Percentiles rank a stretch among this genome's conserved stretches.
Evolutionary conservation across 2,113 vertebrate species (phyloP).

Genomic region (Dascyllus trimaculatus): DNA sequence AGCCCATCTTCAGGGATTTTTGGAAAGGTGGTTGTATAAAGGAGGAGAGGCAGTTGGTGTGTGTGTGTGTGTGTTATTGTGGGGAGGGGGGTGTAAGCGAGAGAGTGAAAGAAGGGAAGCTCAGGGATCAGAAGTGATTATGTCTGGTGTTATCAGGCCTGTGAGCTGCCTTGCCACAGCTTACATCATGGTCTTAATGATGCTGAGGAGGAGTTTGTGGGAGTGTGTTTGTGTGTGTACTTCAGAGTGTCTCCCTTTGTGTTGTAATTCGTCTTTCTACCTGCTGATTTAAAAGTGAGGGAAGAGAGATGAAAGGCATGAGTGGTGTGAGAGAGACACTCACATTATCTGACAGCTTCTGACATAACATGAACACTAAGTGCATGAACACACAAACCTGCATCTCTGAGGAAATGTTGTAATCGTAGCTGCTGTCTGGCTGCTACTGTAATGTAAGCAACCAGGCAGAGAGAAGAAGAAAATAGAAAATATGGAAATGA

Average conservation of each 20-base stretch:
- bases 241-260: constrained; percentile 22
- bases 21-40: constrained; percentile 37
- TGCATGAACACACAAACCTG: constrained; percentile 10
- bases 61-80: neutral
- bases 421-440: constrained; percentile 1
- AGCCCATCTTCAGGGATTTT: constrained; percentile 61
- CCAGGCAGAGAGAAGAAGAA: constrained; percentile 9
- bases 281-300: constrained; percentile 3
- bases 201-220: constrained; percentile 10
- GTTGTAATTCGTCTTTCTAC: constrained; percentile 18
- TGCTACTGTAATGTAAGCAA: constrained; percentile 6
- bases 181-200: constrained; percentile 73
- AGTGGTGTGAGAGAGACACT: neutral
- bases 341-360: neutral
- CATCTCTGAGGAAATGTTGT: neutral
- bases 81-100: neutral
- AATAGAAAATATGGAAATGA: constrained; percentile 6
- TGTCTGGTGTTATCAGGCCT: constrained; percentile 51
- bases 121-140: constrained; percentile 68
- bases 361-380: constrained; percentile 3
- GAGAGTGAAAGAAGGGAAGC: constrained; percentile 15
- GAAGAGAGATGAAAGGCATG: neutral
- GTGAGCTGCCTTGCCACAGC: constrained; percentile 54
- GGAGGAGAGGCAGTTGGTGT: neutral
- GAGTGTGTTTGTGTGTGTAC: constrained; percentile 25